phyloP scores from a whole-genome alignment of 2,888 invertebrate genomes.

The Linyphia triangularis region DNA sequence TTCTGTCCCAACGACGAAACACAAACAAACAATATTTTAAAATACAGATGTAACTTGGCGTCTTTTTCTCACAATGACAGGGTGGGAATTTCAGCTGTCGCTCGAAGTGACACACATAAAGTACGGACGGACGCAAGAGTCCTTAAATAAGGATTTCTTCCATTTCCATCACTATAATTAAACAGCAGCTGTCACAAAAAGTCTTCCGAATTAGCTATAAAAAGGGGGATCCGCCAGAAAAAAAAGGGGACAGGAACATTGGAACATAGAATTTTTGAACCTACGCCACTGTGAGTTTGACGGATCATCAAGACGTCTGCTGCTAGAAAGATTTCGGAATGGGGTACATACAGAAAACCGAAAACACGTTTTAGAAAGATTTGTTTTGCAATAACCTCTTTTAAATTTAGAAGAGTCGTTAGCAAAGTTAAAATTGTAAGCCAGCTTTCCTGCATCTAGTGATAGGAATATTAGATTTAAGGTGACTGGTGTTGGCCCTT shows the following conservation, averaged over 20 bases:
- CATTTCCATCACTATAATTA: constrained; percentile 52
- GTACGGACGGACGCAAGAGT: background rate
- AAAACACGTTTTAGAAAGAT: background rate
- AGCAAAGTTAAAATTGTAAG: too few species aligned
- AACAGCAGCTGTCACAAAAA: constrained; percentile 42
- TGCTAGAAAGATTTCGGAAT: background rate
- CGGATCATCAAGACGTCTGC: constrained; percentile 14
- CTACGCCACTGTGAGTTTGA: constrained; percentile 22
- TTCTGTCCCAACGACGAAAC: too few species aligned
- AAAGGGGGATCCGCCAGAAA: constrained; percentile 29
- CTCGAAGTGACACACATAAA: background rate
- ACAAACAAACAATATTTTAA: background rate
- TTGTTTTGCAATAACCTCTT: background rate
- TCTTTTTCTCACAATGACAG: background rate
- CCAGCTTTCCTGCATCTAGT: too few species aligned
- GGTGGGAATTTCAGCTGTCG: background rate
- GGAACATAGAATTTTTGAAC: constrained; percentile 35
- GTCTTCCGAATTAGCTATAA: constrained; percentile 47
- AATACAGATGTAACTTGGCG: background rate
- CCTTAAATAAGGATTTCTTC: constrained; percentile 26
- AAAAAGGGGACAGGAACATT: constrained; percentile 21
- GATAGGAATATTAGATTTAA: too few species aligned
- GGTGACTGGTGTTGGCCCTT: too few species aligned
- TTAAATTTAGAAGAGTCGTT: background rate
- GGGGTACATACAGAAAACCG: background rate